Evolutionary conservation across 1,140 invertebrate species (phyloP), one percentile per base, ranked within the genome.

Genomic region (Nebria ingens): DNA sequence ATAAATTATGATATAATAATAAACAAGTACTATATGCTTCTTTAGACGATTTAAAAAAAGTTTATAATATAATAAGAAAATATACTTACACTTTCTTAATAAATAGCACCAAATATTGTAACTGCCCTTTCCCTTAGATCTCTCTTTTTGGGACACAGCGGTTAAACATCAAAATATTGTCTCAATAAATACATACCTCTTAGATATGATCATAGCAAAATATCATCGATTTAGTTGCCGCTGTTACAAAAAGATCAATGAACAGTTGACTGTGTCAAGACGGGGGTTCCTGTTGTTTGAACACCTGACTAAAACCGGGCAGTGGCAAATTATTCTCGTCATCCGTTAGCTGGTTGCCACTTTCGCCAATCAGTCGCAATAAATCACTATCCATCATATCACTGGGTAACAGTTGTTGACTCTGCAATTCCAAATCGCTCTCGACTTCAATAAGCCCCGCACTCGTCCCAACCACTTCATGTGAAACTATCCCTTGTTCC

Each of bases 241-340:
- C n/a, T n/a, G n/a, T n/a, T n/a, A n/a, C n/a, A n/a, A n/a, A n/a
- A n/a, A n/a, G n/a, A n/a, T n/a, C n/a, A n/a, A n/a, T n/a, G n/a
- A n/a, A n/a, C n/a, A n/a, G n/a, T n/a, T n/a, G n/a, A 2, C 21
- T 2, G 15, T 15, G 9, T 21, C 6, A n/a, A 17, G 19, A 23
- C 13, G 34, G 45, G n/a, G 52, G 56, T 50, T 63, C 66, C 29
- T 64, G 68, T 22, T 63, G 57, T 56, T 69, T 66, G 58, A 69
- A 69, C 13, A 65, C 68, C 55, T 69, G 60, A 61, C 64, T 66
- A 58, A 69, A 69, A 13, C 61, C 66, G 21, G 68, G 68, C 53
- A 69, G 49, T 17, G 65, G 66, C 51, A 65, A 54, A 59, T 65
- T 68, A 15, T 64, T 59, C 19, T 66, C 64, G 51, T 64, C 67